A percentile compares a stretch with the other conserved stretches of the same genome.
Conservation (phyloP, 2,888 invertebrate species). For the Ditula angustiorana region DNA sequence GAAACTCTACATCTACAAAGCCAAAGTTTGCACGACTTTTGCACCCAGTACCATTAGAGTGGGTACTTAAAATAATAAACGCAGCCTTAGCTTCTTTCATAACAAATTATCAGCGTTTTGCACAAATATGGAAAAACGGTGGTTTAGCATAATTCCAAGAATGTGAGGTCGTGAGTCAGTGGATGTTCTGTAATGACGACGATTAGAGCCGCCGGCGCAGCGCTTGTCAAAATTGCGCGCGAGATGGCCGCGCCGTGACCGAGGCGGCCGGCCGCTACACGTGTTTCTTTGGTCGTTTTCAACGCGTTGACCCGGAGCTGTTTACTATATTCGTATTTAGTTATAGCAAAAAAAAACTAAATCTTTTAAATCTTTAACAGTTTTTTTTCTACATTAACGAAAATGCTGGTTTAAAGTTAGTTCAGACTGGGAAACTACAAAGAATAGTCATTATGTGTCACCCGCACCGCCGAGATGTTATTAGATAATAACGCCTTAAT, state of each 20-base stretch:
- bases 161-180: slow-evolving; percentile 19
- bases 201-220: slow-evolving; percentile 27
- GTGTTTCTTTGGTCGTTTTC: slow-evolving; percentile 2
- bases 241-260: slow-evolving; percentile 23
- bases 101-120: neutral
- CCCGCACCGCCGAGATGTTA: no score
- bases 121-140: slow-evolving; percentile 9
- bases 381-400: no score
- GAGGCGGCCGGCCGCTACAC: slow-evolving; percentile 9
- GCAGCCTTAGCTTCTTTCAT: neutral
- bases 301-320: slow-evolving; percentile 11
- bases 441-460: no score
- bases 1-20: no score
- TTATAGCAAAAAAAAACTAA: no score
- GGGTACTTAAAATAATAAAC: neutral
- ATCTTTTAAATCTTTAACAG: no score
- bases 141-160: slow-evolving; percentile 17
- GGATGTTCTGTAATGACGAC: slow-evolving; percentile 20
- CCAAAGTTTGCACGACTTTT: no score
- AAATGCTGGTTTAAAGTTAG: no score
- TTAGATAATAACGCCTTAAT: no score
- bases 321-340: neutral
- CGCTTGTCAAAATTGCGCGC: slow-evolving; percentile 21
- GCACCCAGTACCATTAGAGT: no score
- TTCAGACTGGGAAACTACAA: no score